Base-by-base conservation (phyloP, 2,113 vertebrate genomes). In the Etheostoma cragini region DNA sequence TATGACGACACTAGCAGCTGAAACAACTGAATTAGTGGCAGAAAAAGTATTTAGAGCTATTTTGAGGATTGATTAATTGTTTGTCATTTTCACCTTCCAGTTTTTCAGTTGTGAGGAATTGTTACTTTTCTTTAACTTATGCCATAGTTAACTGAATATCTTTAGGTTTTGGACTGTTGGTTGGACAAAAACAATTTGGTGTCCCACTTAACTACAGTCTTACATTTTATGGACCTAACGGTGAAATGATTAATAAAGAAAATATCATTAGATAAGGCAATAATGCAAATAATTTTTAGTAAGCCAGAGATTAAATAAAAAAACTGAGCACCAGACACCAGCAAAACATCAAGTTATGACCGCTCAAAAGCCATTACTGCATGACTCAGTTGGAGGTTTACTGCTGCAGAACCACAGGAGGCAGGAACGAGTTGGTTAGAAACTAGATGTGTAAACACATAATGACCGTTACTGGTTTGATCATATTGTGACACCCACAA, bases 371-470 rank as follows among this genome's bases (percentile, higher is more conserved):
- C 11, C 54, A 14, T 65, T 57, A 66, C 30, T 71, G 17, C 22
- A 42, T 11, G 22, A 65, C 19, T 68, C 52, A 65, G 46, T 80
- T 21, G 57, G 16, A 56, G 38, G 46, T 78, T 82, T 26, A 22
- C 30, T 61, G 21, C 38, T 33, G 62, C 66, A 72, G 53, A 80
- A 30, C 81, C 42, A 61, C 79, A 69, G 65, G 72, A 83, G 72
- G 57, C 33, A 80, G 46, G 4, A 62, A 62, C 46, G 57, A 72
- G 85, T 83, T 72, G 81, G 70, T 80, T 64, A 84, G 83, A 87
- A 81, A 90, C 90, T 81, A 86, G 30, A 90, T 66, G 83, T 91
- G 90, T 88, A 83, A 88, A 84, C 85, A 82, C 80, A 82, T 88
- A 88, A 93, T 90, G 89, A 65, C 84, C 24, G 54, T 68, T 87